Base-by-base conservation (phyloP, 1,140 invertebrate genomes). In the Drosophila kanapiae region DNA sequence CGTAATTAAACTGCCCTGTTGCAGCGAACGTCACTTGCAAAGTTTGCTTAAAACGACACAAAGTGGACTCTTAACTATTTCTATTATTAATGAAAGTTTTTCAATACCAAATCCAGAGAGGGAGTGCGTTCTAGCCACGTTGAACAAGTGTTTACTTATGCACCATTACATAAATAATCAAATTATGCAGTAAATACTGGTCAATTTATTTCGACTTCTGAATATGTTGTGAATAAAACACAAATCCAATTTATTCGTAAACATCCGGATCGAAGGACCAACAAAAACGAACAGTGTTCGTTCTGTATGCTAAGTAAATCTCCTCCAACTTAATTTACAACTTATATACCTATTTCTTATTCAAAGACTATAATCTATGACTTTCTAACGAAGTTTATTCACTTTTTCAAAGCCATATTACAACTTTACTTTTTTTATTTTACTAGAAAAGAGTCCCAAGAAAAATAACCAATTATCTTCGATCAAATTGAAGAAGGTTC, bases 1-100 rank as follows among this genome's bases (percentile, higher is more conserved):
- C 75, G 77, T 78, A 78, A 78, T 78, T 78, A 78, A 69, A 78
- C 65, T 57, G 75, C 42, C 63, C 45, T 61, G 61, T 57, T 54
- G 51, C 51, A 37, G 65, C 18, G 18, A 53, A 27, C 37, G 18
- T 27, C 68, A 35, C 64, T 47, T 58, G 31, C 51, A 78, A 78
- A 78, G 64, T 77, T 77, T 76, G 31, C 33, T 33, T 48, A 76
- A 76, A 64, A 64, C 40, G 16, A 68, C 62, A 48, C 7, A 18
- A 64, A 64, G 51, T 27, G 35, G 37, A 42, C 29, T 42, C 31
- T 1, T 37, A 23, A 47, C 18, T 42, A 45, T 23, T 16, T 14
- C 13, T 45, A 9, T 45, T 16, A 13, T 14, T 14, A 2, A 54
- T 37, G 1, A 14, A 54, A 54, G 11, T 54, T 54, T 54, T 54